phyloP scores from a whole-genome alignment of 2,797 vertebrate species.

The Pygocentrus nattereri region DNA sequence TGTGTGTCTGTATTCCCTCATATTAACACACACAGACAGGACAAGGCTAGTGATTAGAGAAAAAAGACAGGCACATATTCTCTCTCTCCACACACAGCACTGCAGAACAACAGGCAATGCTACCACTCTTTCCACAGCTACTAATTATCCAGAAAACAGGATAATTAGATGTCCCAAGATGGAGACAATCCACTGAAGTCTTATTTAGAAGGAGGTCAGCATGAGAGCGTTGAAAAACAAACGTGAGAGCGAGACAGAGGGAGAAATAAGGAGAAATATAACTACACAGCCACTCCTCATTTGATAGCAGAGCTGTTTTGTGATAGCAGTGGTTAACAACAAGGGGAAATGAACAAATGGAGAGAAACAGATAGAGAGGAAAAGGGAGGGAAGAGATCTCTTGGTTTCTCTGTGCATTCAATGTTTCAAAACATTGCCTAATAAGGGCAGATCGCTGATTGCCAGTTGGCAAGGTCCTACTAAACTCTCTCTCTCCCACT shows the following conservation, averaged over 20 bases:
- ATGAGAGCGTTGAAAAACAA: neutral
- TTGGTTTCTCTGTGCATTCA: slow-evolving; percentile 38
- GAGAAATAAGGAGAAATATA: neutral
- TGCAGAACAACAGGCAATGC: neutral
- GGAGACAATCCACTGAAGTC: neutral
- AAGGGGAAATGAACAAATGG: neutral
- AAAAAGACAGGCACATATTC: neutral
- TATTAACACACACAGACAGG: neutral
- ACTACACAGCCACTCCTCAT: neutral
- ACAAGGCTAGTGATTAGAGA: neutral
- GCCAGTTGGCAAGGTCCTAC: slow-evolving; percentile 33
- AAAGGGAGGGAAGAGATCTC: slow-evolving; percentile 43
- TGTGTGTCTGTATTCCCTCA: neutral
- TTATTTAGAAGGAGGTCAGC: neutral
- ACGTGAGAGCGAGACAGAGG: slow-evolving; percentile 39
- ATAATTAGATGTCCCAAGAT: no score
- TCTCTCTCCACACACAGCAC: neutral
- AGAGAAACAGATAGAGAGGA: neutral
- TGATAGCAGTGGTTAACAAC: neutral
- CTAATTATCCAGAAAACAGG: neutral
- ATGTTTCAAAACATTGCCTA: slow-evolving; percentile 74
- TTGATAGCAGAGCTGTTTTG: neutral
- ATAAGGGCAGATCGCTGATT: slow-evolving; percentile 73
- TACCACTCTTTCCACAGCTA: slow-evolving; percentile 4
- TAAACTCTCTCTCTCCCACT: neutral